Conservation (phyloP, 2,888 invertebrate genomes). For the Apantesis nais region DNA sequence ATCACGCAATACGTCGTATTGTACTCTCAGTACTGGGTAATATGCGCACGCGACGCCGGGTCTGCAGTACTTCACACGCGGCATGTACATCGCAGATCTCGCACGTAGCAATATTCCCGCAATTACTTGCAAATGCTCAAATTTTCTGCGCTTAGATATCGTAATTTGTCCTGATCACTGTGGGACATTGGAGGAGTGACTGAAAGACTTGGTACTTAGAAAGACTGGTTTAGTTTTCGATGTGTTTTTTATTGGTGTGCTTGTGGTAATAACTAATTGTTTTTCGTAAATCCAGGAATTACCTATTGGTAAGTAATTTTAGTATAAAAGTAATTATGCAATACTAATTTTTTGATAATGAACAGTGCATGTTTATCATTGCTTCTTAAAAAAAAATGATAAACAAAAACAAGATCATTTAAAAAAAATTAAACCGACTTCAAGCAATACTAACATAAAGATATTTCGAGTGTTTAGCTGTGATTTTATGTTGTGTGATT, state of each 20-base stretch:
- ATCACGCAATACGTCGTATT: slow-evolving; percentile 44
- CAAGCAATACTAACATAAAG: too few relatives aligned
- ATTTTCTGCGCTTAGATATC: slow-evolving; percentile 13
- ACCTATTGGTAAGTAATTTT: slow-evolving; percentile 15
- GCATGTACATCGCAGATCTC: slow-evolving; percentile 48
- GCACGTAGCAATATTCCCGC: slow-evolving; percentile 54
- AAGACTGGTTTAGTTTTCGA: neutral
- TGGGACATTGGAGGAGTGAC: slow-evolving; percentile 5
- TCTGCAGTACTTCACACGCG: slow-evolving; percentile 53
- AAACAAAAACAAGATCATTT: too few relatives aligned
- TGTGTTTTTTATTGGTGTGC: slow-evolving; percentile 10
- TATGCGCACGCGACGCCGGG: slow-evolving; percentile 48
- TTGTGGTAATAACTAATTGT: slow-evolving; percentile 12
- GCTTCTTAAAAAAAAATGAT: too few relatives aligned
- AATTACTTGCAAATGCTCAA: slow-evolving; percentile 44
- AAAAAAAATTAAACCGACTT: too few relatives aligned
- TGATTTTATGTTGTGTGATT: too few relatives aligned
- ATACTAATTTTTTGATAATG: neutral
- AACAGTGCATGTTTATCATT: neutral
- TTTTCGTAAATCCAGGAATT: slow-evolving; percentile 12
- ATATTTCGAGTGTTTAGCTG: too few relatives aligned
- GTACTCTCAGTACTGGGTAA: slow-evolving; percentile 41
- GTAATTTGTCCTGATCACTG: slow-evolving; percentile 16
- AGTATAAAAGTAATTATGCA: neutral
- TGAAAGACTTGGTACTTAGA: neutral